A percentile compares a stretch with the other conserved stretches of the same genome.
Evolutionary conservation across 2,113 vertebrate genomes (phyloP).

Genomic region (Trematocara macrostoma): DNA sequence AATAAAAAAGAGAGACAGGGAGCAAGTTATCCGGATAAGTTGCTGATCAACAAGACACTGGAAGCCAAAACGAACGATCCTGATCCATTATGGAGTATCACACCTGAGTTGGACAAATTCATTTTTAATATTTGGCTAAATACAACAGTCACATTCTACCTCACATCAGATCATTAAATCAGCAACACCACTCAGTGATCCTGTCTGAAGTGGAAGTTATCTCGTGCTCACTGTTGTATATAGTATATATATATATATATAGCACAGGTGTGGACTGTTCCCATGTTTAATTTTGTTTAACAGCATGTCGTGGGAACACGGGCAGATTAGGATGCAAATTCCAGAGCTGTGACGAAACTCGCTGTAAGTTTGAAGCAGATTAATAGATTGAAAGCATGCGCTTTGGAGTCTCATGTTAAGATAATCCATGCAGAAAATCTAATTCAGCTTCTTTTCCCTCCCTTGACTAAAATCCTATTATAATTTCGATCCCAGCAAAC

Average conservation of each 20-base stretch:
- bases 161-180: background rate
- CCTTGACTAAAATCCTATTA: conserved; percentile 60
- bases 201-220: background rate
- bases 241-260: background rate
- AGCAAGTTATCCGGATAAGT: background rate
- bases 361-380: conserved; percentile 3
- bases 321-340: background rate
- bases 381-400: conserved; percentile 62
- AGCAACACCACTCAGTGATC: accelerated
- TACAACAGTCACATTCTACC: background rate
- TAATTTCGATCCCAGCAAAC: conserved; percentile 46
- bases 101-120: background rate
- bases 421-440: conserved; percentile 46
- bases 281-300: background rate
- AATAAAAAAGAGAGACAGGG: background rate
- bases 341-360: conserved; percentile 23
- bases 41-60: background rate
- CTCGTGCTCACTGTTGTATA: background rate
- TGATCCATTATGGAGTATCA: conserved; percentile 3
- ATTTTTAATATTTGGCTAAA: background rate
- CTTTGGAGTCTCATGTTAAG: conserved; percentile 46
- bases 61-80: background rate
- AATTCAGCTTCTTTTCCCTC: conserved; percentile 23
- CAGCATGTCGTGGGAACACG: background rate
- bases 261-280: background rate